phyloP scores from a whole-genome alignment of 92 coral and sea anemone genomes.

The Hydrozoanthus gracilis region DNA sequence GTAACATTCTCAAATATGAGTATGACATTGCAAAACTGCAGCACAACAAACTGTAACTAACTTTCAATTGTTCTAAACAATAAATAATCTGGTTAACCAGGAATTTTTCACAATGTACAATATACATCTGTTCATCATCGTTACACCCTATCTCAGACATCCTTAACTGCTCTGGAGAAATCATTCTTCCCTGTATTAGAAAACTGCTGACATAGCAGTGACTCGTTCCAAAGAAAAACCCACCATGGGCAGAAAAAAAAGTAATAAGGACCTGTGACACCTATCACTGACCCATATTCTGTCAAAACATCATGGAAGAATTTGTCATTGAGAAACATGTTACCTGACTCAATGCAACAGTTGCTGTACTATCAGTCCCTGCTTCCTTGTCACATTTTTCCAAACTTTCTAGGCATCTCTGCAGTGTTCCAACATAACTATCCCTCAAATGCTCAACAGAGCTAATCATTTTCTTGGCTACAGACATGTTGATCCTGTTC shows the following conservation, averaged over 20 bases:
- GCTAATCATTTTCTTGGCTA: conserved; percentile 90
- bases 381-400: conserved; percentile 91
- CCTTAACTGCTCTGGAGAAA: no score
- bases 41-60: neutral
- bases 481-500: conserved; percentile 87
- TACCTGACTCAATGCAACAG: conserved; percentile 89
- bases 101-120: no score
- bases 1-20: neutral
- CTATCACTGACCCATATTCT: no score
- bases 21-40: neutral
- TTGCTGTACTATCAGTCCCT: conserved; percentile 63
- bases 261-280: no score
- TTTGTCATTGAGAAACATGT: neutral
- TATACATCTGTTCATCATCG: no score
- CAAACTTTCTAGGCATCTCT: conserved; percentile 92
- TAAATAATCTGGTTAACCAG: neutral
- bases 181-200: no score
- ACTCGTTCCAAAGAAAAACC: no score
- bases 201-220: no score
- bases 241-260: no score
- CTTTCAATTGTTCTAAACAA: neutral
- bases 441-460: conserved; percentile 93
- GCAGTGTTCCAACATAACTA: conserved; percentile 93
- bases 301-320: no score
- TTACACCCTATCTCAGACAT: no score